These are phyloP conservation scores for Brachyistius frenatus DNA, from an alignment of 2,113 vertebrate genomes.

Conservation along the genomic window DNA sequence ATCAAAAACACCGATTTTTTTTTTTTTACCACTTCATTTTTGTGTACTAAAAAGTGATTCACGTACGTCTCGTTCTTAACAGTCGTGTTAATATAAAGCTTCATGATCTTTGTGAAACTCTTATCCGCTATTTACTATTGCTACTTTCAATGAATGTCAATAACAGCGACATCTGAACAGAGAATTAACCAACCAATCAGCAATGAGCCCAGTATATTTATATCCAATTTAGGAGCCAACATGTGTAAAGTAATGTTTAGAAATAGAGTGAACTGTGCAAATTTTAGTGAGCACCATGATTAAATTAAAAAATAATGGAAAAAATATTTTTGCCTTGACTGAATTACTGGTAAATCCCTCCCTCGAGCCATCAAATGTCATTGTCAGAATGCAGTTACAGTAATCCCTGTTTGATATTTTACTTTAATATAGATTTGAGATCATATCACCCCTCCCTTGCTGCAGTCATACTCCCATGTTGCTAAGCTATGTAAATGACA, in stretches of 20 bases:
- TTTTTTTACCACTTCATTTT: conserved; percentile 10
- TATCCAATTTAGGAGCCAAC: neutral
- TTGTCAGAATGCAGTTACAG: too few species aligned
- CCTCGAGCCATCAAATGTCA: too few species aligned
- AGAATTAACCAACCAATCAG: neutral
- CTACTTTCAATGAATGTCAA: neutral
- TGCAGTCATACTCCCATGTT: neutral
- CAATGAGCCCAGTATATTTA: neutral
- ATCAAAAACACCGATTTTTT: conserved; percentile 14
- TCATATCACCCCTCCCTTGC: neutral
- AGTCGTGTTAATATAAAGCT: neutral
- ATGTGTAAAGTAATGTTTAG: neutral
- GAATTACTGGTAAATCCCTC: too few species aligned
- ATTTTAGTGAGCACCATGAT: too few species aligned
- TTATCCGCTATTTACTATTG: neutral
- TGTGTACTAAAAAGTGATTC: neutral
- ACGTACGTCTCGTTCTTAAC: neutral
- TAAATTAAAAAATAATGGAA: too few species aligned
- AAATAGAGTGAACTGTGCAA: too few species aligned
- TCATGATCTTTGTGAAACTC: neutral
- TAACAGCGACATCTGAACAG: neutral
- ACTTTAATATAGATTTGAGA: neutral
- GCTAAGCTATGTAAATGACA: conserved; percentile 3
- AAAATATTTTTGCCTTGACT: too few species aligned
- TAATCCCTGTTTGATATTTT: neutral